phyloP scores from a whole-genome alignment of 1,140 invertebrate genomes.

The Neoseiulus cucumeris region DNA sequence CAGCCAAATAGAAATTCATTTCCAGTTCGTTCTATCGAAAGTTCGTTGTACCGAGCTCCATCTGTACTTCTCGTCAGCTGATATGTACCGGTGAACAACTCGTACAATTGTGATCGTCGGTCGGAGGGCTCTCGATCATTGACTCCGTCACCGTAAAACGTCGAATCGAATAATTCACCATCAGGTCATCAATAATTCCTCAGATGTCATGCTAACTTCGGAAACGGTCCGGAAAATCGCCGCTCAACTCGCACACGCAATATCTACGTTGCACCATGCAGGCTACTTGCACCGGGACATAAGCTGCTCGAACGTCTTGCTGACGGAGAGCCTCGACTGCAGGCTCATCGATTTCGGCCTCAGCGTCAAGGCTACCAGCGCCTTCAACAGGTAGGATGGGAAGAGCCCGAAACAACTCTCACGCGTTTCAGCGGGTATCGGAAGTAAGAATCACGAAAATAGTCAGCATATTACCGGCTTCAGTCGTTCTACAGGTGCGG shows the following conservation, averaged over 20 bases:
- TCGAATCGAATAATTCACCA: not conserved
- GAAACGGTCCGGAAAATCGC: not conserved
- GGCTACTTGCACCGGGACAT: not conserved
- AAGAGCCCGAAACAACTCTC: too few relatives aligned
- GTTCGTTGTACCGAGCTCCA: too few relatives aligned
- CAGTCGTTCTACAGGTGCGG: not conserved
- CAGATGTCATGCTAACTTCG: not conserved
- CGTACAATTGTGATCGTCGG: too few relatives aligned
- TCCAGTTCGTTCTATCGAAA: too few relatives aligned
- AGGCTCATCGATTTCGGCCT: conserved; percentile 8
- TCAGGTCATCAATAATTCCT: not conserved
- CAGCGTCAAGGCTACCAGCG: not conserved
- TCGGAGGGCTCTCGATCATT: too few relatives aligned
- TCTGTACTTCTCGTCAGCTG: too few relatives aligned
- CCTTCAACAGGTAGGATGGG: not conserved
- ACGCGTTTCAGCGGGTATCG: too few relatives aligned
- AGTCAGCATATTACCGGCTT: too few relatives aligned
- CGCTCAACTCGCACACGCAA: not conserved
- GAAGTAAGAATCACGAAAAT: too few relatives aligned
- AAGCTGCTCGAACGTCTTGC: conserved; percentile 1
- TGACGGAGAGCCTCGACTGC: not conserved
- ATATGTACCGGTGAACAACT: too few relatives aligned
- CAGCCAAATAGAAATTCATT: too few relatives aligned
- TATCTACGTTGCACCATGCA: not conserved
- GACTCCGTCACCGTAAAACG: too few relatives aligned